Conservation (phyloP, 2,888 invertebrate species). For the Podotricha telesiphe region DNA sequence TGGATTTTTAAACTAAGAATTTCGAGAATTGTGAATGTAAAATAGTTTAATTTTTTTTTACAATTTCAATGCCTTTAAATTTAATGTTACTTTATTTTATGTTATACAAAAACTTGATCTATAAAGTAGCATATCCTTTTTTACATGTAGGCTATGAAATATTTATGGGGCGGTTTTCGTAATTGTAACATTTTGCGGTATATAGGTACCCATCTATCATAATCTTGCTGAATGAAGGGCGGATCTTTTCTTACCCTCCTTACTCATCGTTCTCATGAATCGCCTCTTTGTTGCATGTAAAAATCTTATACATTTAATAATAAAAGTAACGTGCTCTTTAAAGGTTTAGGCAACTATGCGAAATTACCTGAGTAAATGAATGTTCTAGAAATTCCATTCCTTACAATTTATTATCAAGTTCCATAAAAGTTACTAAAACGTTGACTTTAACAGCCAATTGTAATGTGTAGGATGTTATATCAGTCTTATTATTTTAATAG, state of each 20-base stretch:
- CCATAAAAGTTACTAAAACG: constrained; percentile 8
- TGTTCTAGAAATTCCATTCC: background rate
- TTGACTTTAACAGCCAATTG: constrained; percentile 10
- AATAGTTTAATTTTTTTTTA: too few relatives aligned
- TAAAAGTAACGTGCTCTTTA: constrained; percentile 29
- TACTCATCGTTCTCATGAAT: constrained; percentile 30
- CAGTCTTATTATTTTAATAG: background rate
- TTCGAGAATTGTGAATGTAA: too few relatives aligned
- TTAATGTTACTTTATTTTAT: too few relatives aligned
- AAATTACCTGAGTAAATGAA: constrained; percentile 2
- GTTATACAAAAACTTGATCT: too few relatives aligned
- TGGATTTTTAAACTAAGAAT: too few relatives aligned
- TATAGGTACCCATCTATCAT: constrained; percentile 31
- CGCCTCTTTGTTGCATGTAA: constrained; percentile 34
- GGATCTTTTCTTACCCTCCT: constrained; percentile 30
- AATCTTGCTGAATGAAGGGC: constrained; percentile 31
- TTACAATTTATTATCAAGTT: background rate
- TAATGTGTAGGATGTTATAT: background rate
- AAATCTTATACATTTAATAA: constrained; percentile 29
- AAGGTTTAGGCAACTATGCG: constrained; percentile 22
- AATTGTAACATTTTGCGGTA: constrained; percentile 16
- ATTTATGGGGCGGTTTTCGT: background rate
- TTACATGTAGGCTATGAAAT: background rate
- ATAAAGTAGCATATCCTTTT: too few relatives aligned
- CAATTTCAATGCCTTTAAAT: too few relatives aligned